Base-by-base conservation (phyloP, 2,797 vertebrate species). In the Macrochelys suwanniensis region DNA sequence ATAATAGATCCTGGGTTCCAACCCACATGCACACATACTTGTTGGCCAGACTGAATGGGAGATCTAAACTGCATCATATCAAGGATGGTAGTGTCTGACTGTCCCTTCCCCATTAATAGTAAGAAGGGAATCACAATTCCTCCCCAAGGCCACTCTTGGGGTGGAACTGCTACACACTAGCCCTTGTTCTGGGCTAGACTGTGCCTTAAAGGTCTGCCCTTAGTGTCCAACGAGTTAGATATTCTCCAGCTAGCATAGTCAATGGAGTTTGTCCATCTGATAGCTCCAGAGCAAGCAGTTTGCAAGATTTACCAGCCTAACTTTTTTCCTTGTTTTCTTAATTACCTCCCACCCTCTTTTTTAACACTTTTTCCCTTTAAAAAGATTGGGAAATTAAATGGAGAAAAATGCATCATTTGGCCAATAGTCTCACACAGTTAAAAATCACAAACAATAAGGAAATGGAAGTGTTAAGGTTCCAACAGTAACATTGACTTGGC, bases 401-500 rank as follows among this genome's bases (percentile, higher is more conserved):
- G 11, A 5, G 4, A 85, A 45, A 37, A 76, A 76, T 94, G 80
- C 28, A 93, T 51, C 19, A 82, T 91, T 96, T 95, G 96, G 91
- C 84, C 92, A 89, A 95, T 91, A 76, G 84, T 9, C n/a, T 85
- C 89, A 37, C 92, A 86, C 23, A 2, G 94, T 89, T 95, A 85
- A 96, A 97, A 94, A 94, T 94, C 80, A 96, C 87, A 95, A 93
- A 91, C 84, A 95, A 57, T 94, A 94, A 92, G 94, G 87, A 97
- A 96, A 92, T 92, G 89, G 89, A 80, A 6, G 9, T 50, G 37
- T n/a, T 92, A 74, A 93, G 37, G 80, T 94, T 97, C 97, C 97
- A 97, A 97, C 84, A 97, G 95, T 97, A 97, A 97, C 89, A 97
- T 80, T 96, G 93, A 96, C 74, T 97, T 97, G 96, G 96, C 96